These are phyloP conservation scores for Mimachlamys varia DNA, from an alignment of 2,888 invertebrate species.

Conservation along the genomic window DNA sequence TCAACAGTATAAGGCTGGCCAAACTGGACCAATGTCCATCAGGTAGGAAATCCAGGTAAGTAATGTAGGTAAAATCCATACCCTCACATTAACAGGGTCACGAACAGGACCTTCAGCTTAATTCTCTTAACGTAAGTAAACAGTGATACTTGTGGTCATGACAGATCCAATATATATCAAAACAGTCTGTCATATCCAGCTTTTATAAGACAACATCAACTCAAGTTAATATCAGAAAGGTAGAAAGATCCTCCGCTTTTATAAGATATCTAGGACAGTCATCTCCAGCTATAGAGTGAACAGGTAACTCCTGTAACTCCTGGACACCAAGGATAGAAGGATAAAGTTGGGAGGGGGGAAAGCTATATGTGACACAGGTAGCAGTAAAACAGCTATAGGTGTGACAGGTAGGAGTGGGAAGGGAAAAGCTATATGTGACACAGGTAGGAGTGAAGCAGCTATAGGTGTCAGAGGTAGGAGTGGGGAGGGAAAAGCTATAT, in stretches of 20 bases:
- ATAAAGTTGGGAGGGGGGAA: no score
- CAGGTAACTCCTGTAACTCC: no score
- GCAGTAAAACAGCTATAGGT: no score
- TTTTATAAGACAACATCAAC: not conserved
- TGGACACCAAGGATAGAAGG: no score
- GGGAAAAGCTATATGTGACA: no score
- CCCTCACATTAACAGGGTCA: not conserved
- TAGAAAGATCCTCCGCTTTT: no score
- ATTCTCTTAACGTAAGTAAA: not conserved
- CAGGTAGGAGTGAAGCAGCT: no score
- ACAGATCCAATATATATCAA: not conserved
- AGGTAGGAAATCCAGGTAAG: not conserved
- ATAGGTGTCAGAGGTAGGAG: no score
- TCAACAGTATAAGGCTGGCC: not conserved
- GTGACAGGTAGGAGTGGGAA: no score
- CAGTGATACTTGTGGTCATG: not conserved
- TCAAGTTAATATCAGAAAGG: not conserved
- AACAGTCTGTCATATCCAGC: not conserved
- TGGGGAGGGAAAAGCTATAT: no score
- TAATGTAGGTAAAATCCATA: conserved; percentile 8
- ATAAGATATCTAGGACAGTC: not conserved
- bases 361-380: no score
- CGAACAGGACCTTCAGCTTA: not conserved
- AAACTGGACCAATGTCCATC: not conserved
- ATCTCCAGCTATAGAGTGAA: no score